Conservation (phyloP, 2,113 vertebrate species). For the Corvus moneduloides region DNA sequence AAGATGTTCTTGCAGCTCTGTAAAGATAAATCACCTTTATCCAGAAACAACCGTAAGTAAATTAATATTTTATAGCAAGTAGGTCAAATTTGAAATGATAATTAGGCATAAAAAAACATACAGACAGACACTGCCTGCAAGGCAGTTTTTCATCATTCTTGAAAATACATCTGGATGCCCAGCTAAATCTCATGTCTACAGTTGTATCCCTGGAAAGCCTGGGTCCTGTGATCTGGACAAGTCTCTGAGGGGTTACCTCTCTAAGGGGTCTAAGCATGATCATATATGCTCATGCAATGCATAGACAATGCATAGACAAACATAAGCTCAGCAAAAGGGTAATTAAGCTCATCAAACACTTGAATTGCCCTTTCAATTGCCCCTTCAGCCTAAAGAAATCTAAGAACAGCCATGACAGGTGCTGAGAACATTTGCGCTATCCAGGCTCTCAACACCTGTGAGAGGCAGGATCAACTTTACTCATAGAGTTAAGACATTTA, state of each 20-base stretch:
- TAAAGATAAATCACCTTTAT: slow-evolving; percentile 19
- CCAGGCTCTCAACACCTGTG: neutral
- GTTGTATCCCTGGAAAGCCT: neutral
- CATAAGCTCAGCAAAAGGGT: neutral
- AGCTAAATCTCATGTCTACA: neutral
- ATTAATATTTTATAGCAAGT: neutral
- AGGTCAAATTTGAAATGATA: neutral
- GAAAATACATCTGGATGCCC: neutral
- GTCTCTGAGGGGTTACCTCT: neutral
- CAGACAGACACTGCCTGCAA: rapidly evolving
- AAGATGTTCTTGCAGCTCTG: neutral
- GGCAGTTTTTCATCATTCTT: neutral
- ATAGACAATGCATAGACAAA: neutral
- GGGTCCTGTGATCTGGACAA: neutral
- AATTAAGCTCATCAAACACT: neutral
- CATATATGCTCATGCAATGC: no score
- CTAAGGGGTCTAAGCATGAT: neutral
- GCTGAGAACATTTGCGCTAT: neutral
- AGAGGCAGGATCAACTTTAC: neutral
- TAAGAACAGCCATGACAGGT: neutral
- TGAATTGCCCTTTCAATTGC: neutral
- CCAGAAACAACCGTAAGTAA: neutral
- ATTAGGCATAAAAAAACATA: neutral
- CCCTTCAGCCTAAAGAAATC: neutral
- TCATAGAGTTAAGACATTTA: neutral